phyloP scores from a whole-genome alignment of 1,140 invertebrate genomes.

The Drosophila mojavensis region DNA sequence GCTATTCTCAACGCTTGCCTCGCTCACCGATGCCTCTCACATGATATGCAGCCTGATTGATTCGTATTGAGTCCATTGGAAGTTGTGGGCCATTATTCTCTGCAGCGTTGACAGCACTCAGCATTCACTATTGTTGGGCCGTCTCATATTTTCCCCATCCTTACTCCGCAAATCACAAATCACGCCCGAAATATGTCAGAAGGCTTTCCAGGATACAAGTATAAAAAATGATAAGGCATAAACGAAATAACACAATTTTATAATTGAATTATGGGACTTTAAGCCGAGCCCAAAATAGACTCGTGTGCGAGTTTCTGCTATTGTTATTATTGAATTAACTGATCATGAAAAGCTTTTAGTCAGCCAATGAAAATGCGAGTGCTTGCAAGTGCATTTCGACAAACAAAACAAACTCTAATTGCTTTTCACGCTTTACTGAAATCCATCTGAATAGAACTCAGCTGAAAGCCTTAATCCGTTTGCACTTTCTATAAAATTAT shows the following conservation, averaged over 20 bases:
- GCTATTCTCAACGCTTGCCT: slow-evolving; percentile 21
- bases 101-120: slow-evolving; percentile 26
- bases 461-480: too few relatives aligned
- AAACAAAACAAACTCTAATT: too few relatives aligned
- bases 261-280: slow-evolving; percentile 48
- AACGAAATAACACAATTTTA: slow-evolving; percentile 32
- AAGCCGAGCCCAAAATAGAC: slow-evolving; percentile 23
- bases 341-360: slow-evolving; percentile 42
- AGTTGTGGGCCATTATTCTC: slow-evolving; percentile 28
- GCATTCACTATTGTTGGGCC: slow-evolving; percentile 25
- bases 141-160: slow-evolving; percentile 4
- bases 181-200: slow-evolving; percentile 32
- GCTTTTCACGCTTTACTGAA: too few relatives aligned
- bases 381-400: too few relatives aligned
- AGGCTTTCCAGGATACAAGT: slow-evolving; percentile 8
- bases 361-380: slow-evolving; percentile 11
- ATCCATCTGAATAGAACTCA: too few relatives aligned
- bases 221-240: slow-evolving; percentile 15
- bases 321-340: slow-evolving; percentile 25
- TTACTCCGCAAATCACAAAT: slow-evolving; percentile 28
- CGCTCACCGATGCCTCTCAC: slow-evolving; percentile 58
- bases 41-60: slow-evolving; percentile 66
- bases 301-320: background rate
- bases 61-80: slow-evolving; percentile 62
- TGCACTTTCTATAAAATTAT: too few relatives aligned